These are phyloP conservation scores for Egretta garzetta DNA, from an alignment of 2,113 vertebrate species.

Conservation along the genomic window DNA sequence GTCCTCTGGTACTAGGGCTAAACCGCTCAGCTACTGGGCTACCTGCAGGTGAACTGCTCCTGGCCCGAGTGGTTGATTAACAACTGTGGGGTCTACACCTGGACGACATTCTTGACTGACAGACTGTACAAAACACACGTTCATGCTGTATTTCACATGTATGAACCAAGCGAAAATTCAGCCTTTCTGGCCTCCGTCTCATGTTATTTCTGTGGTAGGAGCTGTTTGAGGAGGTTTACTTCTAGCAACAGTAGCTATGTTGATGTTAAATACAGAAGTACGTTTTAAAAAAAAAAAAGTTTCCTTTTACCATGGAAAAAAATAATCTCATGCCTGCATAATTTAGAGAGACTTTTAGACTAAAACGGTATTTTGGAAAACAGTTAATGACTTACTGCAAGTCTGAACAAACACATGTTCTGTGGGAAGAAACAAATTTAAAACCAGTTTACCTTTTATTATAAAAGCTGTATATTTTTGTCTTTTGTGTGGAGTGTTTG, in stretches of 20 bases:
- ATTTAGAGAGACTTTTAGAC: neutral
- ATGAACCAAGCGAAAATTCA: neutral
- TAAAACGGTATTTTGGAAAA: neutral
- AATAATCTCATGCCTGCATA: neutral
- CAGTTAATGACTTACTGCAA: neutral
- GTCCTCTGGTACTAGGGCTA: fast-evolving
- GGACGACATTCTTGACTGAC: neutral
- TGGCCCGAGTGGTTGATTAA: fast-evolving
- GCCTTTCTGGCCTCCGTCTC: neutral
- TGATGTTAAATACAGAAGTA: neutral
- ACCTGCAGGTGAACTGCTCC: neutral
- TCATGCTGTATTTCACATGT: fast-evolving
- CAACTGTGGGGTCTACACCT: neutral
- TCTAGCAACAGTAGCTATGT: neutral
- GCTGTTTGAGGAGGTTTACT: neutral
- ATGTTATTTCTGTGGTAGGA: neutral
- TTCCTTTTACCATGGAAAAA: neutral
- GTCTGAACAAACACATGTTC: neutral
- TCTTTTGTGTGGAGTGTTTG: neutral
- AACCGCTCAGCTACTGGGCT: fast-evolving
- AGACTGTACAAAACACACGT: neutral
- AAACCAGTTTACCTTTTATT: neutral
- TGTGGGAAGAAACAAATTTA: neutral
- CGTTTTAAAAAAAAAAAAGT: neutral
- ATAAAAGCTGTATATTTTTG: neutral